Conservation (phyloP, 1,140 invertebrate genomes). For the Chelonus insularis region DNA sequence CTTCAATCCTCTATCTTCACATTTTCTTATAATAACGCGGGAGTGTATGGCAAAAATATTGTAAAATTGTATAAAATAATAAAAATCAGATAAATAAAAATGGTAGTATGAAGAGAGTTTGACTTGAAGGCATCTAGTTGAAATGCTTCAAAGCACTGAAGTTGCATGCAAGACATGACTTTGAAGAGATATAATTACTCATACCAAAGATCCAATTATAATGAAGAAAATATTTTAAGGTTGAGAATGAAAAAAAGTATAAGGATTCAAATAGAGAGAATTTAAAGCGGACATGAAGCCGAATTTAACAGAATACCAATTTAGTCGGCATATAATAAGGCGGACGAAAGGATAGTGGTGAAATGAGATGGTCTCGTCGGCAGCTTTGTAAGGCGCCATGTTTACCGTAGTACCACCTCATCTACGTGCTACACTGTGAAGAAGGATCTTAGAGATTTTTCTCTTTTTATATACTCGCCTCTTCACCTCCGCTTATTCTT, state of each 20-base stretch:
- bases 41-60: neutral
- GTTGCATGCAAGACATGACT: too few species aligned
- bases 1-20: neutral
- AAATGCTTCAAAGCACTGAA: too few species aligned
- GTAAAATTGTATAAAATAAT: too few species aligned
- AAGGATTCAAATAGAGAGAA: slow-evolving; percentile 28
- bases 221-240: slow-evolving; percentile 9
- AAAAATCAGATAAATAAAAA: too few species aligned
- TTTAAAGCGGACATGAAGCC: slow-evolving; percentile 33
- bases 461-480: slow-evolving; percentile 39
- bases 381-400: slow-evolving; percentile 58
- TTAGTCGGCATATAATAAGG: slow-evolving; percentile 55
- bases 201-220: neutral
- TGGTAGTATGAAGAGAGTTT: too few species aligned
- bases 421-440: slow-evolving; percentile 48
- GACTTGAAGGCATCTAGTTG: too few species aligned
- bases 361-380: slow-evolving; percentile 59
- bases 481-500: neutral
- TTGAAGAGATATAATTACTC: too few species aligned
- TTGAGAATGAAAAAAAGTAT: slow-evolving; percentile 19
- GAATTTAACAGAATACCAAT: slow-evolving; percentile 36
- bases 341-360: slow-evolving; percentile 53
- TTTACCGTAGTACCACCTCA: slow-evolving; percentile 57
- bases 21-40: neutral
- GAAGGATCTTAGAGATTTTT: slow-evolving; percentile 36